Base-by-base conservation (phyloP, 2,113 vertebrate genomes). In the Hymenochirus boettgeri region DNA sequence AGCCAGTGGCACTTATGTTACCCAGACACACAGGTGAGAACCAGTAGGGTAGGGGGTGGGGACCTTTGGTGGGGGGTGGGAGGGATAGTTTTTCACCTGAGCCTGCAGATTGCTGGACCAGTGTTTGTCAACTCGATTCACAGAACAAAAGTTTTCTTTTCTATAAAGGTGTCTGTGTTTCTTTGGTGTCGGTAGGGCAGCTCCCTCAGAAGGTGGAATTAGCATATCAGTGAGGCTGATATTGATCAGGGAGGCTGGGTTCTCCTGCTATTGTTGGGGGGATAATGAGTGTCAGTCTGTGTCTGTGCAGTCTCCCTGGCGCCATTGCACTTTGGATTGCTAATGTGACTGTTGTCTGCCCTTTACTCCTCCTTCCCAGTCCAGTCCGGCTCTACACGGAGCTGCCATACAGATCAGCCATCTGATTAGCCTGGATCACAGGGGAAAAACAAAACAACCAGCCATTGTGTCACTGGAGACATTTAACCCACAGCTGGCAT, bases 271-370 rank as follows among this genome's bases (percentile, higher is more conserved):
- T 74, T 84, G 85, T 85, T 86, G 71, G 75, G 69, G n/a, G 77
- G 74, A 78, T 84, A 84, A 89, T 84, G 83, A 83, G 82, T 77
- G 85, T 82, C 83, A 71, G 83, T 77, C 82, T 80, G 77, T 70
- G 82, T 80, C 84, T 74, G 79, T 64, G 85, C 86, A 81, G 89
- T 83, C 90, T 88, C 74, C 47, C 79, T 90, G 93, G 93, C 93
- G 92, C 93, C 93, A 83, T 79, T n/a, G 83, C 77, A 82, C 87
- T 66, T 90, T 87, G 87, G n/a, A 82, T n/a, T 85, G 92, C 89
- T 91, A 84, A 91, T 92, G 88, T 90, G 76, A 78, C 74, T n/a
- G n/a, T n/a, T 73, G 85, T 77, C 85, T 80, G 84, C 73, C 71
- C 67, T 75, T 82, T 77, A 71, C 83, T 66, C 62, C 63, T n/a